These are phyloP conservation scores for Protomyctophum bolini DNA, from an alignment of 2,113 vertebrate species.

Conservation along the genomic window DNA sequence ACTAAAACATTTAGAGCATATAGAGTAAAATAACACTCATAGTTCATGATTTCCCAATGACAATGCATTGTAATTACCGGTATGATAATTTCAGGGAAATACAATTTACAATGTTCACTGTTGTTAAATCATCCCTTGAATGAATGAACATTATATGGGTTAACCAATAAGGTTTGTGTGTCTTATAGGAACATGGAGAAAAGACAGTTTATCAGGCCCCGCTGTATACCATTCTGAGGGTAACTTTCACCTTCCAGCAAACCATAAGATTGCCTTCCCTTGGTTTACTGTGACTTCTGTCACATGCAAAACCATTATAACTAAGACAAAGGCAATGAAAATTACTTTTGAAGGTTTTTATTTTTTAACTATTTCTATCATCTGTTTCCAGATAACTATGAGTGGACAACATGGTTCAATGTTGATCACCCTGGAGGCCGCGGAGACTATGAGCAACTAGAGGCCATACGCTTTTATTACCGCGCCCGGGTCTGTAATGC, in stretches of 20 bases:
- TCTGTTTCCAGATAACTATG: constrained; percentile 71
- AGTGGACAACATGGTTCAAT: constrained; percentile 92
- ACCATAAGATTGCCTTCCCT: not conserved
- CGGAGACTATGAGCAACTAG: constrained; percentile 88
- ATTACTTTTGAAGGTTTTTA: not conserved
- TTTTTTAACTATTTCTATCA: not conserved
- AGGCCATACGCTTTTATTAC: constrained; percentile 89
- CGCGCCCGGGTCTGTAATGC: constrained; percentile 79
- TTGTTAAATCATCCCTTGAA: not conserved
- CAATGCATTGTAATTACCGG: no score
- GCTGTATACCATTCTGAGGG: constrained; percentile 55
- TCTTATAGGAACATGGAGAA: constrained; percentile 62
- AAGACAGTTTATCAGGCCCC: constrained; percentile 38
- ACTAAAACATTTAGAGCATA: no score
- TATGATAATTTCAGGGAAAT: not conserved
- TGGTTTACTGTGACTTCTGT: not conserved
- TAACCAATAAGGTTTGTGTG: constrained; percentile 1
- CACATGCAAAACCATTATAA: not conserved
- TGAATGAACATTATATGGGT: no score
- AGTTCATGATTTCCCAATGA: no score
- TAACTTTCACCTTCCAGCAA: constrained; percentile 23
- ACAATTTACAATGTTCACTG: not conserved
- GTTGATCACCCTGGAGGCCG: constrained; percentile 88
- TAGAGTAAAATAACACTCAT: no score
- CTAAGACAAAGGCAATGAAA: not conserved